Base-by-base conservation (phyloP, 2,797 vertebrate species). In the Australoheros facetus region DNA sequence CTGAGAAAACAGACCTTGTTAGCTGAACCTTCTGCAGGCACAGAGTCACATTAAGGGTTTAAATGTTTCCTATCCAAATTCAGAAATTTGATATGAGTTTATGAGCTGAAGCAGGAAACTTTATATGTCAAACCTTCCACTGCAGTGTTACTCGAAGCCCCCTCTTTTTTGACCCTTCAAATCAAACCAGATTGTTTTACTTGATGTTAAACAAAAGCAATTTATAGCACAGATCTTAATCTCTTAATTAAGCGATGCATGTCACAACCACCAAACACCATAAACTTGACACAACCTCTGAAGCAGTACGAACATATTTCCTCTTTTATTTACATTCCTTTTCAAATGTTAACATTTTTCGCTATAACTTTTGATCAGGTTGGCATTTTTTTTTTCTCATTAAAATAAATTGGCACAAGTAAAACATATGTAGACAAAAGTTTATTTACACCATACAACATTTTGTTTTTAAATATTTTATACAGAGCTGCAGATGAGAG, bases 371-470 rank as follows among this genome's bases (percentile, higher is more conserved):
- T 95, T 95, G 92, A 95, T 95, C 95, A 94, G 94, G 93, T 96
- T 93, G 94, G 94, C 95, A 95, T 95, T 93, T 93, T 94, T 93
- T 93, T 95, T 95, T 95, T 95, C 92, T 96, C 95, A 95, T 95
- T 95, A 96, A 97, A 98, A 98, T 96, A 98, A 98, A 98, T 96
- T 97, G 97, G 96, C 97, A 98, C 97, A 96, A 96, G 96, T 97
- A 96, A 98, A 99, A 97, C 98, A 97, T 96, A 97, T 99, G 97
- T 99, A 99, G 98, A 99, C 98, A 99, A 99, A 99, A 97, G 97
- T 99, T 99, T 99, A 99, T 99, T 99, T 99, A 99, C 98, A 99
- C 98, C 98, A 99, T 99, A 99, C 98, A 99, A 99, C 98, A 98
- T 99, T 98, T 95, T 94, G 92, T 94, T 96, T 96, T 99, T 99